These are phyloP conservation scores for Periphyllus acericola DNA, from an alignment of 2,888 invertebrate species.

Conservation along the genomic window DNA sequence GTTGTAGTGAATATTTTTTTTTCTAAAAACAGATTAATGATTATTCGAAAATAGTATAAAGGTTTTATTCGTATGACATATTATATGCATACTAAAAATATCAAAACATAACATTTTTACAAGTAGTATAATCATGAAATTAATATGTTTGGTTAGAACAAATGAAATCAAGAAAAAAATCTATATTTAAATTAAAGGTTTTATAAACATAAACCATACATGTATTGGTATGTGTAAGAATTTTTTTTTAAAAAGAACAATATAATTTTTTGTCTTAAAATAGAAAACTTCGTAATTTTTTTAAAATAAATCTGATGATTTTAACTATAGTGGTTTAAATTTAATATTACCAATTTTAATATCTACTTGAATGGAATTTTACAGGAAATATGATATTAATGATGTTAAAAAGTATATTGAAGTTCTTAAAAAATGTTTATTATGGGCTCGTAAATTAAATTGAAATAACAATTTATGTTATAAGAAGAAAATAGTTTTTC, in stretches of 20 bases:
- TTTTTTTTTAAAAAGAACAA: slow-evolving; percentile 31
- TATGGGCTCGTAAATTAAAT: background rate
- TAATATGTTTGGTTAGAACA: slow-evolving; percentile 21
- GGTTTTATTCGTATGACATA: slow-evolving; percentile 1
- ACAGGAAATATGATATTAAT: background rate
- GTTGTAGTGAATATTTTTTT: slow-evolving; percentile 28
- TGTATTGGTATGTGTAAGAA: slow-evolving; percentile 17
- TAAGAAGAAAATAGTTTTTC: background rate
- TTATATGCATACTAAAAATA: slow-evolving; percentile 31
- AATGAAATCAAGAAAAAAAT: slow-evolving; percentile 42
- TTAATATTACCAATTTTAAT: slow-evolving; percentile 9
- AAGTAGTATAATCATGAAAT: background rate
- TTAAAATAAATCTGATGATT: slow-evolving; percentile 19
- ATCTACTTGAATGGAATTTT: background rate
- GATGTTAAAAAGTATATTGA: background rate
- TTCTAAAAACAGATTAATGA: slow-evolving; percentile 35
- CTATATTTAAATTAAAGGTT: slow-evolving; percentile 47
- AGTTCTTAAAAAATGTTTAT: background rate
- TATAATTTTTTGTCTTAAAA: slow-evolving; percentile 29
- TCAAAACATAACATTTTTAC: slow-evolving; percentile 27
- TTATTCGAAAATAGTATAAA: background rate
- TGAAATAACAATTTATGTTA: background rate
- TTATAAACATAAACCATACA: slow-evolving; percentile 25
- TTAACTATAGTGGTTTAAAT: background rate
- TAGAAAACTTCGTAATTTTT: slow-evolving; percentile 19